A percentile compares a stretch with the other conserved stretches of the same genome.
Evolutionary conservation across 1,140 invertebrate species (phyloP).

Genomic region (Zaprionus ornatus): DNA sequence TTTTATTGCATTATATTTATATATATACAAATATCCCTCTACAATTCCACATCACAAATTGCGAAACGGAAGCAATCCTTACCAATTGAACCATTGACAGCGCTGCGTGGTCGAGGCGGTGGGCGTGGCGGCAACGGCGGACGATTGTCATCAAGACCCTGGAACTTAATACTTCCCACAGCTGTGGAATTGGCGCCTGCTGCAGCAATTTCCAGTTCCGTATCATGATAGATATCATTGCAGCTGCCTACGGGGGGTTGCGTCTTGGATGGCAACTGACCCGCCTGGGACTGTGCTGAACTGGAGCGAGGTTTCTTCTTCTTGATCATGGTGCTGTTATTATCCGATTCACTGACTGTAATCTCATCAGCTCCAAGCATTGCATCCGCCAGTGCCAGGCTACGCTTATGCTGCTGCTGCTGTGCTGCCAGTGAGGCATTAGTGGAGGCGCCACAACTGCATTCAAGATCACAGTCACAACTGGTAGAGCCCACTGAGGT

Average conservation of each 20-base stretch:
- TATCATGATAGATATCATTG: slow-evolving; percentile 74
- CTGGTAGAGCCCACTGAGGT: slow-evolving; percentile 47
- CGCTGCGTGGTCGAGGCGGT: slow-evolving; percentile 69
- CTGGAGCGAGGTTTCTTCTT: slow-evolving; percentile 66
- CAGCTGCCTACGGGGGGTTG: slow-evolving; percentile 56
- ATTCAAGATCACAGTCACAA: slow-evolving; percentile 78
- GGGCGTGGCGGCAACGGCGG: slow-evolving; percentile 81
- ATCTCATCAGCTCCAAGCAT: slow-evolving; percentile 80
- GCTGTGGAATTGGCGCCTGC: slow-evolving; percentile 42
- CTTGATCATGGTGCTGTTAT: slow-evolving; percentile 80
- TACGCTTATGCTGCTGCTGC: slow-evolving; percentile 65
- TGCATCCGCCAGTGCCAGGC: slow-evolving; percentile 63
- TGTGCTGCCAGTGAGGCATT: slow-evolving; percentile 20
- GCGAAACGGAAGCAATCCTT: slow-evolving; percentile 30
- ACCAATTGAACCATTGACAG: slow-evolving; percentile 67
- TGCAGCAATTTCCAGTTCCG: slow-evolving; percentile 65
- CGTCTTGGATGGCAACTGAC: slow-evolving; percentile 50
- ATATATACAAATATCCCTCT: background rate
- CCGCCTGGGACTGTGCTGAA: slow-evolving; percentile 6
- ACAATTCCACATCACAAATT: background rate
- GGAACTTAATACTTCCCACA: slow-evolving; percentile 46
- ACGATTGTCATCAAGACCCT: slow-evolving; percentile 69
- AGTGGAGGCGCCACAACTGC: slow-evolving; percentile 55
- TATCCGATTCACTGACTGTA: slow-evolving; percentile 82
- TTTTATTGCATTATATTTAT: background rate